Conservation (phyloP, 2,113 vertebrate genomes). For the Cercocebus atys region DNA sequence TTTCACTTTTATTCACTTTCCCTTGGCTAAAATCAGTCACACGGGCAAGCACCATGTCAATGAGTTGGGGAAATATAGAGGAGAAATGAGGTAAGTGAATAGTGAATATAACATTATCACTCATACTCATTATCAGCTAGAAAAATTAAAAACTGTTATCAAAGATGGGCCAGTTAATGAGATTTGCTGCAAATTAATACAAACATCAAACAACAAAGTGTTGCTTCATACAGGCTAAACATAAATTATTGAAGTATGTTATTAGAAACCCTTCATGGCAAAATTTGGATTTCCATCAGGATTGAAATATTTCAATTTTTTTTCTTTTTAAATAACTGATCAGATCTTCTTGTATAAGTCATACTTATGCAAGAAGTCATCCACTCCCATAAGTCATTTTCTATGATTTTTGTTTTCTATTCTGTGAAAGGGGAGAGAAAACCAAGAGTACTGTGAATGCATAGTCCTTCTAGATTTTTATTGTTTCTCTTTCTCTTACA, state of each 20-base stretch:
- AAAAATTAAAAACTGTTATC: conserved; percentile 50
- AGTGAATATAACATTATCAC: neutral
- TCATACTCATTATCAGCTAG: conserved; percentile 46
- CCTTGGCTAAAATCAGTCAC: neutral
- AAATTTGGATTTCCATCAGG: neutral
- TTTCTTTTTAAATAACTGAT: neutral
- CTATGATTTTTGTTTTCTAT: neutral
- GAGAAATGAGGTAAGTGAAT: neutral
- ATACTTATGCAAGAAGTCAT: too few species aligned
- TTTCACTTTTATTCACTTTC: neutral
- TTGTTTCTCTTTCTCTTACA: neutral
- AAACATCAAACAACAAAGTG: conserved; percentile 44
- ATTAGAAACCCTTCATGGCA: neutral
- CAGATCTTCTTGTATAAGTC: neutral
- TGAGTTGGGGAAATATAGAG: neutral
- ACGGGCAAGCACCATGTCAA: neutral
- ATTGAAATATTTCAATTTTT: neutral
- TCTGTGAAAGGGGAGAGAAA: neutral
- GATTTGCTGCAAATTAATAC: conserved; percentile 29
- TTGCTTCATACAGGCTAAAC: neutral
- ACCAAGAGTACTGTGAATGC: neutral
- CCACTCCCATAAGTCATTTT: neutral
- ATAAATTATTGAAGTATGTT: conserved; percentile 19
- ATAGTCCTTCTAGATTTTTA: neutral
- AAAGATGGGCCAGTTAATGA: conserved; percentile 48